Percentiles rank a stretch among this genome's conserved stretches.
These are phyloP conservation scores for Scaptomyza pallida DNA, from an alignment of 1,140 invertebrate genomes.

Conservation along the genomic window DNA sequence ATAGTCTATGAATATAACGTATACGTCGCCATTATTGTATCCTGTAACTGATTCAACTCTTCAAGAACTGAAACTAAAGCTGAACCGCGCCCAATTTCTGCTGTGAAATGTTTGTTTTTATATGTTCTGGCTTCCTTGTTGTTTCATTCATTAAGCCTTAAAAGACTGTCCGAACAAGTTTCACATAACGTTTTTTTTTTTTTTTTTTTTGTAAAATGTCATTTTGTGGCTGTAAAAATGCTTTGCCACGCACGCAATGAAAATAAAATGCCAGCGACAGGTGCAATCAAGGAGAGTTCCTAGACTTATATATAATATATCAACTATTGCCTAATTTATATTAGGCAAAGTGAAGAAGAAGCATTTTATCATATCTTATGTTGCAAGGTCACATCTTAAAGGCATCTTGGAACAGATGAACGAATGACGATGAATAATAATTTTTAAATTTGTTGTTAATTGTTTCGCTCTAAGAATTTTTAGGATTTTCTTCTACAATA, in stretches of 20 bases:
- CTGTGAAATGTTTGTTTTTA: not conserved
- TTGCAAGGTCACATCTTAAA: not conserved
- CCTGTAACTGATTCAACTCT: not conserved
- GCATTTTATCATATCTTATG: not conserved
- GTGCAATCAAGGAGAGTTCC: slow-evolving; percentile 56
- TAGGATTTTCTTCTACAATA: too few relatives aligned
- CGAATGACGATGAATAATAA: too few relatives aligned
- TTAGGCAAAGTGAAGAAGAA: not conserved
- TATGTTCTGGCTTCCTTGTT: too few relatives aligned
- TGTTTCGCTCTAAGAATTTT: too few relatives aligned
- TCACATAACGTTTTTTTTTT: not conserved
- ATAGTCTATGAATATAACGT: not conserved
- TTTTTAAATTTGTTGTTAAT: too few relatives aligned
- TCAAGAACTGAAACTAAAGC: not conserved
- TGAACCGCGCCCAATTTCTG: slow-evolving; percentile 22
- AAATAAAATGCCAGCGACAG: slow-evolving; percentile 60
- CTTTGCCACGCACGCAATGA: slow-evolving; percentile 70
- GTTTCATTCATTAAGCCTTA: slow-evolving; percentile 7
- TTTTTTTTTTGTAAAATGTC: slow-evolving; percentile 58
- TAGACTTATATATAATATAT: not conserved
- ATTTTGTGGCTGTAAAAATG: slow-evolving; percentile 78
- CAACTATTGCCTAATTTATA: not conserved
- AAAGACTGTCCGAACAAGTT: slow-evolving; percentile 22
- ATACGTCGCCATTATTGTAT: not conserved
- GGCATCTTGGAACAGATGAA: too few relatives aligned